Evolutionary conservation across 1,140 invertebrate species (phyloP), one percentile per base, ranked within the genome.

Genomic region (Alviniconcha marisindica): DNA sequence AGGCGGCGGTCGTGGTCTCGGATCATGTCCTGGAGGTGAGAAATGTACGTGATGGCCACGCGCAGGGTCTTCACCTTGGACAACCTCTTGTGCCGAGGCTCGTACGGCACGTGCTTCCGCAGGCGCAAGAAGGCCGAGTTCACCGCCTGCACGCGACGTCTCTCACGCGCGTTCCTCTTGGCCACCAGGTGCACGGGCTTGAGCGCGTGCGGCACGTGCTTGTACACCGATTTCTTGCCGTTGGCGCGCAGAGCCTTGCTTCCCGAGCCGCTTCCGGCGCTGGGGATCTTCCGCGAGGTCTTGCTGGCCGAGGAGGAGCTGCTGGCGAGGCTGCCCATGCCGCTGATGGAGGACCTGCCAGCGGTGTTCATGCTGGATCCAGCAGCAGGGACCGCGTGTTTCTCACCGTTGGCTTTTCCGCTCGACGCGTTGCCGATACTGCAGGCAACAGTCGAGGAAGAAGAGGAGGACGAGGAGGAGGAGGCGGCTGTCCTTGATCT

Each of bases 111-210:
- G 85, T 92, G 91, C 51, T 88, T 85, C 10, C 91, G 83, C 4
- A 92, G 89, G 14, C 87, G 78, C 21, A 85, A 38, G 81, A 92
- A 92, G 1, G 91, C 90, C 51, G 97, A 96, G 92, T 98, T 56
- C 84, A 98, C 97, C 94, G 98, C 97, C 92, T 98, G 98, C 31
- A 99, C 98, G 80, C 98, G 95, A 91, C 98, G 98, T 77, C 97
- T 93, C 93, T 98, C 98, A 0, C 98, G 94, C 18, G 97, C 97
- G 93, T 99, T 98, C 86, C 98, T 95, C 77, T 97, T 94, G 0
- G 97, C 96, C 12, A 98, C 97, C 0, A 97, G 97, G 14, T 97
- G 96, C 66, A 97, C 95, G 63, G 90, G 87, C 74, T 91, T 91
- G 74, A 89, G 85, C 33, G 85, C 85, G 85, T 91, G 89, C 7